Evolutionary conservation across 35 echinoderm and acorn worm species (phyloP).

Genomic region (Nesometra sesokonis): DNA sequence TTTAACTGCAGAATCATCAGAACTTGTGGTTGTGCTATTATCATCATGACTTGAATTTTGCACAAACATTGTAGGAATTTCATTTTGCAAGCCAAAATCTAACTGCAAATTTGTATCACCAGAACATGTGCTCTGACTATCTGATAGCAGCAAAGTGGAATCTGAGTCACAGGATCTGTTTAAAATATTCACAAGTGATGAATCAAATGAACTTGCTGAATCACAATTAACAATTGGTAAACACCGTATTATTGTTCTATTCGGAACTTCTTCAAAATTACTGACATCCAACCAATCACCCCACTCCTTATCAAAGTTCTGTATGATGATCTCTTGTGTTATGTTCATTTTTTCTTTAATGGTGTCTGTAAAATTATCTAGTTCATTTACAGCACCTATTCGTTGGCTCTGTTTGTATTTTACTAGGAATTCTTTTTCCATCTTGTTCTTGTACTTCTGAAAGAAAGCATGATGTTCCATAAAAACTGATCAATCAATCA

Average conservation of each 20-base stretch:
- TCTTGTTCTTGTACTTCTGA: too few relatives aligned
- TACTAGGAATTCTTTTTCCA: constrained; percentile 21
- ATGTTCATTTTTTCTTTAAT: not conserved
- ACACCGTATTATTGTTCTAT: not conserved
- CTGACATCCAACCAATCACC: constrained; percentile 17
- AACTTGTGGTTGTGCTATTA: not conserved
- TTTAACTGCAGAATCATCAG: not conserved
- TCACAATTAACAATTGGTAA: not conserved
- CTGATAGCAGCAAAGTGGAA: too few relatives aligned
- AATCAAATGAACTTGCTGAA: too few relatives aligned
- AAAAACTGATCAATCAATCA: too few relatives aligned
- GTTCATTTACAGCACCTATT: not conserved
- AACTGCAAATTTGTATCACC: too few relatives aligned
- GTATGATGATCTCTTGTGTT: not conserved
- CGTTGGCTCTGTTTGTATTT: constrained; percentile 8
- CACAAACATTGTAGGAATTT: too few relatives aligned
- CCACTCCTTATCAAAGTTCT: constrained; percentile 29
- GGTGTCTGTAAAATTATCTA: not conserved
- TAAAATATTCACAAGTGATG: too few relatives aligned
- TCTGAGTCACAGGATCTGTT: too few relatives aligned
- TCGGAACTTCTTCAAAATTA: not conserved
- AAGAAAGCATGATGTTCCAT: too few relatives aligned
- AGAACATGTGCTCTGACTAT: too few relatives aligned
- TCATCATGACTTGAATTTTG: too few relatives aligned
- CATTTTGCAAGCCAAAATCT: too few relatives aligned